Evolutionary conservation across 2,113 vertebrate genomes (phyloP).

Genomic region (Mormoops blainvillei): DNA sequence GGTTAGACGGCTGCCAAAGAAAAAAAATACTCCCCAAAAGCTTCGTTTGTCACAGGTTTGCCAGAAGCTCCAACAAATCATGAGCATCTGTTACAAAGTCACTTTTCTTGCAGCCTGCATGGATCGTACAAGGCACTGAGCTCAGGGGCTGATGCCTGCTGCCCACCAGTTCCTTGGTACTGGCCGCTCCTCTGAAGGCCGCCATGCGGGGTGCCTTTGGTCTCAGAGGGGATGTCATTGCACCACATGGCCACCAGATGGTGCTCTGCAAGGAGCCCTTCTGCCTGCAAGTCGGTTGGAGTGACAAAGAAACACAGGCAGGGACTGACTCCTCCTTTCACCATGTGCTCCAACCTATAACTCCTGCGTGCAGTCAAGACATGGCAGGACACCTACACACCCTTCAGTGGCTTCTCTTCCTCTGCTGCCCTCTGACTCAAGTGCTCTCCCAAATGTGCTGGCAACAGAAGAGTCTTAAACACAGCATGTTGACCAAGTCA

Average conservation of each 20-base stretch:
- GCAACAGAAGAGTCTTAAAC: not conserved
- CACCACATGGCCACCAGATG: constrained; percentile 9
- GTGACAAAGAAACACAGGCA: not conserved
- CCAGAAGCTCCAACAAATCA: not conserved
- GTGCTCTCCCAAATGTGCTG: not conserved
- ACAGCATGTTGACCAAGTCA: not conserved
- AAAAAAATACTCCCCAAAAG: not conserved
- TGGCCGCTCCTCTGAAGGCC: not conserved
- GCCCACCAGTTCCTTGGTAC: not conserved
- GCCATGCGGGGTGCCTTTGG: not conserved
- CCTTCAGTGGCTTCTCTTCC: not conserved
- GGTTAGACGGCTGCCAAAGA: not conserved
- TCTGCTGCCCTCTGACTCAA: not conserved
- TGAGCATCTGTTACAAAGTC: not conserved
- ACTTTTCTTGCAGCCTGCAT: not conserved
- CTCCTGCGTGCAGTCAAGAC: not conserved
- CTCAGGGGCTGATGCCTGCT: not conserved
- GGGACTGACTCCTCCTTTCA: not conserved
- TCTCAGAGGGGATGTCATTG: not conserved
- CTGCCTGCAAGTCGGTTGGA: not conserved
- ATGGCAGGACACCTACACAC: not conserved
- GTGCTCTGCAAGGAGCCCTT: not conserved
- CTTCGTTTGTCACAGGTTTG: not conserved
- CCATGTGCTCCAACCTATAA: not conserved
- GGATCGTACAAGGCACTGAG: not conserved